Conservation (phyloP, 2,113 vertebrate genomes). For the Onychorhynchus coronatus region DNA sequence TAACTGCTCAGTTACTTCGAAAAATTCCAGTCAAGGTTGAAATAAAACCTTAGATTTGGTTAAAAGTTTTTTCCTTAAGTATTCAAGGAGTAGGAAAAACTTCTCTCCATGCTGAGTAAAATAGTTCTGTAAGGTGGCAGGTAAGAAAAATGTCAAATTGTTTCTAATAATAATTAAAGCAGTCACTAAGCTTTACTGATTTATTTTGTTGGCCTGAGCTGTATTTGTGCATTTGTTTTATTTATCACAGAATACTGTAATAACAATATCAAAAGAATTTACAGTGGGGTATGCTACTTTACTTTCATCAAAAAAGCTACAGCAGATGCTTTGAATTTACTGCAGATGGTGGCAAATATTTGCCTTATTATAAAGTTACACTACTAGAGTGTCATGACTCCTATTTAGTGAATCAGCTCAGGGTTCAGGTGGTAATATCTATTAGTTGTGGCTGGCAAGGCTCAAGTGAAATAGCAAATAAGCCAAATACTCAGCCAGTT, state of each 20-base stretch:
- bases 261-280: constrained; percentile 76
- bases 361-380: constrained; percentile 58
- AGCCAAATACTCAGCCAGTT: neutral
- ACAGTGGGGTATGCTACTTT: constrained; percentile 30
- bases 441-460: constrained; percentile 45
- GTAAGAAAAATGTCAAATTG: constrained; percentile 45
- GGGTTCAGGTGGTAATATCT: constrained; percentile 51
- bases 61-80: neutral
- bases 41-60: neutral
- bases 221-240: constrained; percentile 34
- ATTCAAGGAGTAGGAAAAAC: neutral
- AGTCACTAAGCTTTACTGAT: constrained; percentile 50
- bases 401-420: constrained; percentile 52
- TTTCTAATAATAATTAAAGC: constrained; percentile 65
- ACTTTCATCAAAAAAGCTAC: constrained; percentile 53
- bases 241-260: constrained; percentile 67
- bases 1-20: neutral
- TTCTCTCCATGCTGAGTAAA: neutral
- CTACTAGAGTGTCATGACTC: constrained; percentile 54
- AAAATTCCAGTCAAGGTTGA: neutral
- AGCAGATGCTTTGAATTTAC: constrained; percentile 76
- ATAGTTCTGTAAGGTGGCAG: neutral
- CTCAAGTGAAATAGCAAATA: constrained; percentile 47
- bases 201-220: constrained; percentile 51
- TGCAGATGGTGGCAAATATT: constrained; percentile 72